Evolutionary conservation across 1,140 invertebrate genomes (phyloP), one percentile per base, ranked within the genome.

Genomic region (Gonioctena quinquepunctata): DNA sequence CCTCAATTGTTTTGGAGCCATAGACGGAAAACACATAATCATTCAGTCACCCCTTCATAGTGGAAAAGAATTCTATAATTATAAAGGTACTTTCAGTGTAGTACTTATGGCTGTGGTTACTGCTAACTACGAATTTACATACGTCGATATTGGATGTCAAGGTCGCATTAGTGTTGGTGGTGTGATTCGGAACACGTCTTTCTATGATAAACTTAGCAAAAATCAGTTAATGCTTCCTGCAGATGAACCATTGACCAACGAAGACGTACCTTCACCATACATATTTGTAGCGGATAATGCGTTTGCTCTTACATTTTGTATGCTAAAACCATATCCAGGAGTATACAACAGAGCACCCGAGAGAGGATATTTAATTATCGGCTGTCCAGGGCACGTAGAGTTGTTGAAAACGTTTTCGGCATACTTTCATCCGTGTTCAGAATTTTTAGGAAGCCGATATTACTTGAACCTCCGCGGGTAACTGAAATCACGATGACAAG

Each of bases 321-420:
- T 83, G 7, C 80, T 84, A 76, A 78, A 76, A 69, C 80, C 79
- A 19, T 82, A 71, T 69, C 50, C 77, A 28, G 70, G 77, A 73
- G 56, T 19, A 22, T 49, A 74, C 56, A 22, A 59, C n/a, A 68
- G 63, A 22, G 28, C 62, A 27, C 66, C 70, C 11, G 59, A 69
- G 11, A 83, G 73, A 76, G 79, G 61, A 75, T 84, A 8, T 85
- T 82, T 69, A 85, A 86, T 67, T 86, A 85, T 68, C 62, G 80
- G 49, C 71, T 82, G 13, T 80, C 79, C n/a, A 61, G 81, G 19
- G 82, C 78, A 3, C 70, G 81, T 56, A 62, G 80, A 13, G 71
- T 73, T 59, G 70, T 80, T 2, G 81, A 83, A 78, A 72, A 68
- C 42, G 23, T 33, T 16, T 68, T 68, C 33, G 66, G 66, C 21